Percentiles rank a stretch among this genome's conserved stretches.
Conservation (phyloP, 2,113 vertebrate genomes). For the Brienomyrus longianalis region DNA sequence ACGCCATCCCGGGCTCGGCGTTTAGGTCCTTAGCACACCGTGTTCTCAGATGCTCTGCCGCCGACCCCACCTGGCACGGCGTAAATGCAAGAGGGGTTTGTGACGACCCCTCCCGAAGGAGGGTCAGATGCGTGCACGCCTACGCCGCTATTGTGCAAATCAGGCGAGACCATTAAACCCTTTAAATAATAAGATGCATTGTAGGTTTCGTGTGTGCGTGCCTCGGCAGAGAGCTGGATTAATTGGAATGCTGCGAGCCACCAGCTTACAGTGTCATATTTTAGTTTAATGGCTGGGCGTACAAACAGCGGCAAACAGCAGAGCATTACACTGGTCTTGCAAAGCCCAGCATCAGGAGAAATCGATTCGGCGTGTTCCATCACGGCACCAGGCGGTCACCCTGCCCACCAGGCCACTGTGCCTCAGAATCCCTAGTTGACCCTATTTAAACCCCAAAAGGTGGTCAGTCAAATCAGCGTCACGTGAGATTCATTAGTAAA, state of each 20-base stretch:
- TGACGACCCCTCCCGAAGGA: not conserved
- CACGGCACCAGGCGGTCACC: not conserved
- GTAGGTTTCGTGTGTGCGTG: not conserved
- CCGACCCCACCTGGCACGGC: not conserved
- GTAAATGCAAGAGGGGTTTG: not conserved
- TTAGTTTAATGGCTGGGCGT: not conserved
- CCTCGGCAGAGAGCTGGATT: not conserved
- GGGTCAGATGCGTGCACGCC: not conserved
- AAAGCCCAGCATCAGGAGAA: not conserved
- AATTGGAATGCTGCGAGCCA: not conserved
- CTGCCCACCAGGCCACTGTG: not conserved
- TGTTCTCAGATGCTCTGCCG: not conserved
- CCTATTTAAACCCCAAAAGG: not conserved
- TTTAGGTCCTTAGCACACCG: slow-evolving; percentile 12
- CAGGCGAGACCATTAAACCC: not conserved
- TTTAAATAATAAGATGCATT: not conserved
- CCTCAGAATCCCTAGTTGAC: not conserved
- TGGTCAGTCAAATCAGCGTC: not conserved
- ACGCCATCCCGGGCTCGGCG: not conserved
- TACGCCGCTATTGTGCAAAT: not conserved
- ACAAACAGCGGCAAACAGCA: not conserved
- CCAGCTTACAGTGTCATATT: not conserved
- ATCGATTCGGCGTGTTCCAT: not conserved
- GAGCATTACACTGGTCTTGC: not conserved
- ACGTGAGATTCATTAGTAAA: not conserved